These are phyloP conservation scores for Lophura nycthemera DNA, from an alignment of 2,113 vertebrate species.

Conservation along the genomic window DNA sequence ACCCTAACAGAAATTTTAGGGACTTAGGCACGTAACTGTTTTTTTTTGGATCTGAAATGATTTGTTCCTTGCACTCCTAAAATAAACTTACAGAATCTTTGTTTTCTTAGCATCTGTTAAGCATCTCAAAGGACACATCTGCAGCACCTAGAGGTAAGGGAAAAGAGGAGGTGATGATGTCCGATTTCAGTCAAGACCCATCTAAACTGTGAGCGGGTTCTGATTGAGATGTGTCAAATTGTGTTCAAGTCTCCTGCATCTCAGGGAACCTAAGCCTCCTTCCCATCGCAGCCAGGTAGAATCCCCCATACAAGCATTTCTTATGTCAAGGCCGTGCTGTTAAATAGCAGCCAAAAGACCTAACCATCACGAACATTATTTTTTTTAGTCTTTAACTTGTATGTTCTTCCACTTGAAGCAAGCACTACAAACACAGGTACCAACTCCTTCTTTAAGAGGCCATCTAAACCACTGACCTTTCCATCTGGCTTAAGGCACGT, in stretches of 20 bases:
- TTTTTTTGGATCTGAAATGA: not conserved
- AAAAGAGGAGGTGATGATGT: not conserved
- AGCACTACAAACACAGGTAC: not conserved
- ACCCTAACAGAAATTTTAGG: not conserved
- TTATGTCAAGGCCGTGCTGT: not conserved
- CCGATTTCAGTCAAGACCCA: not conserved
- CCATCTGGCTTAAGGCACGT: not conserved
- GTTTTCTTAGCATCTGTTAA: not conserved
- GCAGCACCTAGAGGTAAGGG: not conserved
- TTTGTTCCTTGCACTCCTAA: not conserved
- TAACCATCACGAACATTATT: not conserved
- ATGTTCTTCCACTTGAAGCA: not conserved
- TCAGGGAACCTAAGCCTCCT: not conserved
- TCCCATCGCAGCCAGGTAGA: not conserved
- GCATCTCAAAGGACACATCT: not conserved
- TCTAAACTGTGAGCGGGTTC: rapidly evolving
- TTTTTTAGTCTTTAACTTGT: not conserved
- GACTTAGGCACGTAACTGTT: not conserved
- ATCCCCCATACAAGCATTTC: not conserved
- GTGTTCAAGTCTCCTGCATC: not conserved
- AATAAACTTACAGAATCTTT: not conserved
- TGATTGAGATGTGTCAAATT: not conserved
- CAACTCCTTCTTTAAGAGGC: not conserved
- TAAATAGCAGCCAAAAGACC: not conserved
- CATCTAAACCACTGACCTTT: not conserved